Conservation (phyloP, 2,888 invertebrate species). For the Agrotis ipsilon region DNA sequence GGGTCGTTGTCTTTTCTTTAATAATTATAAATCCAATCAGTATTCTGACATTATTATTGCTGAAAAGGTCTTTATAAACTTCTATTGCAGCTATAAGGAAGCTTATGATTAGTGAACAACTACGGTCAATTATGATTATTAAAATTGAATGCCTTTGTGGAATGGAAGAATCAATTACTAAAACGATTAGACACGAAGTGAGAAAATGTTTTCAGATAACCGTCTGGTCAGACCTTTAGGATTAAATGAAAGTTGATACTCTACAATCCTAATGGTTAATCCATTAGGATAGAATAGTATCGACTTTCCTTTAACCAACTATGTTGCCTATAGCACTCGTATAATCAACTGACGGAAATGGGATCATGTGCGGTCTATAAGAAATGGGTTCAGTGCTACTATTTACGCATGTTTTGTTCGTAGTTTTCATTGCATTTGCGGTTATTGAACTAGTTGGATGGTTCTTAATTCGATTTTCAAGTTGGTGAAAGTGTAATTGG, state of each 20-base stretch:
- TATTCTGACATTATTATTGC: background rate
- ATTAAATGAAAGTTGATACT: conserved; percentile 52
- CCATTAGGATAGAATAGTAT: conserved; percentile 50
- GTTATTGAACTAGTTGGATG: conserved; percentile 37
- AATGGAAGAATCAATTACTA: background rate
- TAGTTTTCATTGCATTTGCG: conserved; percentile 38
- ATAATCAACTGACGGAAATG: conserved; percentile 57
- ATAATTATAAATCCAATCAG: conserved; percentile 4
- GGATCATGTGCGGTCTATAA: conserved; percentile 47
- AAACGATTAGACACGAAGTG: conserved; percentile 5
- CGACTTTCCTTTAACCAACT: conserved; percentile 52
- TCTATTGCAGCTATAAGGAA: conserved; percentile 3
- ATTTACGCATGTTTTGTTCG: conserved; percentile 44
- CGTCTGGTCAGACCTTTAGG: conserved; percentile 29
- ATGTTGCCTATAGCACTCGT: conserved; percentile 37
- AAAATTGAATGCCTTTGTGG: conserved; percentile 1
- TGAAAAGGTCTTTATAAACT: background rate
- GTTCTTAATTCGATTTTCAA: conserved; percentile 34
- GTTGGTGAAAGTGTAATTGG: conserved; percentile 28
- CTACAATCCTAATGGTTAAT: conserved; percentile 46
- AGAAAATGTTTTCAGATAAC: background rate
- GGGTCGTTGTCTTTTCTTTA: background rate
- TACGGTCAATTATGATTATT: background rate
- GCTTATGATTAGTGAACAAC: background rate
- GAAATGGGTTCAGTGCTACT: conserved; percentile 47